Evolutionary conservation across 2,888 invertebrate species (phyloP), one percentile per base, ranked within the genome.

Genomic region (Salticus scenicus): DNA sequence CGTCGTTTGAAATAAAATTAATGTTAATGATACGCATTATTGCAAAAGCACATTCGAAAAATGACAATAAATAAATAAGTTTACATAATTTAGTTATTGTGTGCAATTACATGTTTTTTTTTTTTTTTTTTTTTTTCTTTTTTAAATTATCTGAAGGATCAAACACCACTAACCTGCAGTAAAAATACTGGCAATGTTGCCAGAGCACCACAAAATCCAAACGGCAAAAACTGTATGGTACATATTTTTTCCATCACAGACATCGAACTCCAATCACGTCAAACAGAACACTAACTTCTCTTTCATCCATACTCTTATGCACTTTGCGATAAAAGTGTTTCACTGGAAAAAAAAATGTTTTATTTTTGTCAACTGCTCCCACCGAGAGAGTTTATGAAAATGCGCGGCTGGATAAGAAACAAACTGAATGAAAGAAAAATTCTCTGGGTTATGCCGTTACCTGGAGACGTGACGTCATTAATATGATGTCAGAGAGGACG

Each of bases 401-500:
- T 67, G 30, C 66, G 47, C 47, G 47, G 10, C 30, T 12, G 14
- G 30, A 14, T 28, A n/a, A 63, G 63, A 27, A 24, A 63, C n/a
- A 27, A 31, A n/a, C 24, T 33, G 67, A 31, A 14, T 67, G 67
- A 67, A 20, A 33, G 37, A 31, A 66, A 31, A 66, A 4, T n/a
- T n/a, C 8, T 12, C 17, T 0, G 0, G 14, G 17, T 66, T 30
- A 27, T 33, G 33, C 76, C 76, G 66, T 77, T 77, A 77, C 76
- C 76, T 77, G 76, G 76, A 77, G 76, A 69, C 33, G 69, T 69
- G 42, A 77, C 76, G 76, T 77, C 76, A 77, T 10, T 20, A 5
- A 1, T 24, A 24, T 24, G 57, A 57, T 24, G 57, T 57, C 57
- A 57, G 1, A n/a, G 4, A 4, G 5, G 57, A 12, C 57, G 57